Evolutionary conservation across 2,888 invertebrate genomes (phyloP).

Genomic region (Seladonia tumulorum): DNA sequence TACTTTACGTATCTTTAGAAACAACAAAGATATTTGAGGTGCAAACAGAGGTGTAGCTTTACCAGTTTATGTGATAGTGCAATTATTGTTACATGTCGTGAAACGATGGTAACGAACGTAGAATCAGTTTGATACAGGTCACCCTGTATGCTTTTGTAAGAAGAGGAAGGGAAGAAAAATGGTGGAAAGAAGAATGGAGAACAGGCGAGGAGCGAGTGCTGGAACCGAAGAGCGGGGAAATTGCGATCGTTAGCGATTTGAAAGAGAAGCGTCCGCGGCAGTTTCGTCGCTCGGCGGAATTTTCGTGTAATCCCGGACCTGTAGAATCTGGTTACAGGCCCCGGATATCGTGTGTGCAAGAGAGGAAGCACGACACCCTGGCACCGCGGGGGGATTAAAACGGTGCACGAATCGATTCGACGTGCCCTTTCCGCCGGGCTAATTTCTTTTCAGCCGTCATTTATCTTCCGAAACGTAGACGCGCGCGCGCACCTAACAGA

Average conservation of each 20-base stretch:
- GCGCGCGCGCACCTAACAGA: background rate
- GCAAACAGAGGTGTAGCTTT: too few relatives aligned
- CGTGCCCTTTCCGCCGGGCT: background rate
- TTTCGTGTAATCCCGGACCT: slow-evolving; percentile 1
- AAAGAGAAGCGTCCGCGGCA: background rate
- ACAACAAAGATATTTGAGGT: too few relatives aligned
- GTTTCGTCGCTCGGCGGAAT: background rate
- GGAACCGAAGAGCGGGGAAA: background rate
- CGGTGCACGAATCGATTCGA: slow-evolving; percentile 29
- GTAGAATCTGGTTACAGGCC: background rate
- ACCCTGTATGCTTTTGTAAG: background rate
- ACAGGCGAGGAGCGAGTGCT: background rate
- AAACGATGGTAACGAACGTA: too few relatives aligned
- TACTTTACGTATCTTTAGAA: too few relatives aligned
- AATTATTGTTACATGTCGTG: too few relatives aligned
- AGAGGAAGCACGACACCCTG: slow-evolving; percentile 30
- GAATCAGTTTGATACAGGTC: background rate
- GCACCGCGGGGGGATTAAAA: slow-evolving; percentile 39
- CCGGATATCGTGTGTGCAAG: background rate
- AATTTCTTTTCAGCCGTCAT: slow-evolving; percentile 34
- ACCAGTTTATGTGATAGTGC: too few relatives aligned
- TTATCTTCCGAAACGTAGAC: slow-evolving; percentile 23
- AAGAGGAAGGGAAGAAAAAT: background rate
- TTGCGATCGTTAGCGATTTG: background rate
- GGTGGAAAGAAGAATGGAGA: background rate